Evolutionary conservation across 2,797 vertebrate genomes (phyloP).

Genomic region (Rhinoraja longicauda): DNA sequence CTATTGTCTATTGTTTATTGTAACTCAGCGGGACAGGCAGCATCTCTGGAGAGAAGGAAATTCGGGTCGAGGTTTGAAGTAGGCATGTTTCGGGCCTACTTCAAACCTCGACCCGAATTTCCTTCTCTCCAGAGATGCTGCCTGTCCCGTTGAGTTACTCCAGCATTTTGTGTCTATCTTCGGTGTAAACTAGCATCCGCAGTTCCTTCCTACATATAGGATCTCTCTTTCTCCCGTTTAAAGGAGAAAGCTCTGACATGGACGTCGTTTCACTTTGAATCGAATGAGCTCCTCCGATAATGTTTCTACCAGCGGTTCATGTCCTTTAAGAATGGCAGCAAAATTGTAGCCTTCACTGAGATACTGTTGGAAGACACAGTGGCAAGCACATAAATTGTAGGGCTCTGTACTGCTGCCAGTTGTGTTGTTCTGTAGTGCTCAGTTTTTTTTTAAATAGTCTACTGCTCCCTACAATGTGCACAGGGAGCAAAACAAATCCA

Average conservation of each 20-base stretch:
- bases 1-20: no score
- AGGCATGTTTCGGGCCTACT: no score
- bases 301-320: constrained; percentile 9
- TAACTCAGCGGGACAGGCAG: no score
- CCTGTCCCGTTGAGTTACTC: no score
- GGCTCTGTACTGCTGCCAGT: constrained; percentile 29
- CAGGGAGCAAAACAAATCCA: constrained; percentile 14
- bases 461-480: neutral
- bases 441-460: neutral
- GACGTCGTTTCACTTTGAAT: no score
- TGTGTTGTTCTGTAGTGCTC: constrained; percentile 15
- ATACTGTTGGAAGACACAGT: neutral
- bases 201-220: no score
- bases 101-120: no score
- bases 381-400: constrained; percentile 30
- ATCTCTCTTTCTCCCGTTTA: neutral
- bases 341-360: constrained; percentile 23
- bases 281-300: neutral
- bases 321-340: constrained; percentile 35
- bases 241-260: neutral
- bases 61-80: no score
- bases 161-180: no score
- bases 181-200: no score
- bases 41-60: no score
- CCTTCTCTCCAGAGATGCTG: no score